Conservation (phyloP, 35 echinoderm and acorn worm species). For the Diadema setosum region DNA sequence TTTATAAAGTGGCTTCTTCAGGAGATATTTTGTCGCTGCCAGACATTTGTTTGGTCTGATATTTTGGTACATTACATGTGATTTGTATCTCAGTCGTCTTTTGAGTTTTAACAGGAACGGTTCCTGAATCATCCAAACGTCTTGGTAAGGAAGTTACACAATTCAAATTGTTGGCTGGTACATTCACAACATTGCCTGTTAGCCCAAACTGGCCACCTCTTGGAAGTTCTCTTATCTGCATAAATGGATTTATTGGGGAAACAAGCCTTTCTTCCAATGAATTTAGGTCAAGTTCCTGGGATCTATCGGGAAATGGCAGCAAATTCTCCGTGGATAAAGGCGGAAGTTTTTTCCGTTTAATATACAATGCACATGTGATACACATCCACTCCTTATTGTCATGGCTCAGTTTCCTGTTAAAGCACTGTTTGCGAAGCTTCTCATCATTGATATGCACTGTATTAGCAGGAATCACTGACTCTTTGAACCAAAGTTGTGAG, state of each 20-base stretch:
- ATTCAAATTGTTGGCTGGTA: no score
- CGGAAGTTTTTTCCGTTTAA: no score
- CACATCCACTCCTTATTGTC: background rate
- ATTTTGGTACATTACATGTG: background rate
- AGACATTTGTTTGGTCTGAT: background rate
- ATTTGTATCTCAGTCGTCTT: background rate
- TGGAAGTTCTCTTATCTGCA: no score
- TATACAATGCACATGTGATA: background rate
- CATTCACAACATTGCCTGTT: no score
- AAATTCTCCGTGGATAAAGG: no score
- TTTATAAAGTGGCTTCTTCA: background rate
- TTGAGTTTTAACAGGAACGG: background rate
- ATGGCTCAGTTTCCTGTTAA: background rate
- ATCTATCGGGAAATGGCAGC: no score
- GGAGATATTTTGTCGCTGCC: background rate
- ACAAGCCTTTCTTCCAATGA: no score
- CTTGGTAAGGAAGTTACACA: no score
- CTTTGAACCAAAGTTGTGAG: background rate
- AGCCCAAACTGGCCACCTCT: no score
- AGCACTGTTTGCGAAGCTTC: background rate
- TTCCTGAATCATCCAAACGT: background rate
- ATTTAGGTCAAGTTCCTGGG: no score
- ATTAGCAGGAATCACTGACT: background rate
- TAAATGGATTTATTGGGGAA: no score
- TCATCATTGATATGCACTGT: background rate